These are phyloP conservation scores for Leiothrix lutea DNA, from an alignment of 2,113 vertebrate genomes.

Conservation along the genomic window DNA sequence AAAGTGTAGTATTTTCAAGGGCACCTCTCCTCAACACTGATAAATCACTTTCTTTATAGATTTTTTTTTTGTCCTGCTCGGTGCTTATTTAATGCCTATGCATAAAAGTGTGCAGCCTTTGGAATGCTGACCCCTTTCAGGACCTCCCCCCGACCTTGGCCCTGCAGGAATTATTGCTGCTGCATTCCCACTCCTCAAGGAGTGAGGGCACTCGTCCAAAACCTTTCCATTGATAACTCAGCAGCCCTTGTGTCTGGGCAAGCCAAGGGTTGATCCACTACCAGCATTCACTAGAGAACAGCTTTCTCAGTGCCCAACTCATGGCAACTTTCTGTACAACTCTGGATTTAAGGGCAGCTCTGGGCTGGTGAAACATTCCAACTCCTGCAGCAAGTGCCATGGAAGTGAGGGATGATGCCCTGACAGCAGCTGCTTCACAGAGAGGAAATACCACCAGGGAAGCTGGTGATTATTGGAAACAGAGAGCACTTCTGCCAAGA, in stretches of 20 bases:
- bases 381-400: rapidly evolving
- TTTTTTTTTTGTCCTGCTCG: rapidly evolving
- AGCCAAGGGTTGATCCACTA: not conserved
- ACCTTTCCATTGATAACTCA: not conserved
- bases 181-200: not conserved
- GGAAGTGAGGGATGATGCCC: not conserved
- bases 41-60: not conserved
- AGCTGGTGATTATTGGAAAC: not conserved
- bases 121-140: not conserved
- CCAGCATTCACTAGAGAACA: rapidly evolving
- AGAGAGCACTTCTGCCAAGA: not conserved
- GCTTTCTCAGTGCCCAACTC: rapidly evolving
- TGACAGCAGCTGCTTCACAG: not conserved
- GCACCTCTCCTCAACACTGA: not conserved
- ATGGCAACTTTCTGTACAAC: not conserved
- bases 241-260: not conserved
- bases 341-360: not conserved
- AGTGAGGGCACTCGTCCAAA: not conserved
- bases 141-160: rapidly evolving
- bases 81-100: not conserved
- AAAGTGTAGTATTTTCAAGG: not conserved
- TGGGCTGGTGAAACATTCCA: not conserved
- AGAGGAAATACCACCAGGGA: not conserved
- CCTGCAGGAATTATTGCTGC: not conserved
- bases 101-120: not conserved